A percentile compares a stretch with the other conserved stretches of the same genome.
phyloP scores from a whole-genome alignment of 2,888 invertebrate genomes.

The Pseudoips prasinana region DNA sequence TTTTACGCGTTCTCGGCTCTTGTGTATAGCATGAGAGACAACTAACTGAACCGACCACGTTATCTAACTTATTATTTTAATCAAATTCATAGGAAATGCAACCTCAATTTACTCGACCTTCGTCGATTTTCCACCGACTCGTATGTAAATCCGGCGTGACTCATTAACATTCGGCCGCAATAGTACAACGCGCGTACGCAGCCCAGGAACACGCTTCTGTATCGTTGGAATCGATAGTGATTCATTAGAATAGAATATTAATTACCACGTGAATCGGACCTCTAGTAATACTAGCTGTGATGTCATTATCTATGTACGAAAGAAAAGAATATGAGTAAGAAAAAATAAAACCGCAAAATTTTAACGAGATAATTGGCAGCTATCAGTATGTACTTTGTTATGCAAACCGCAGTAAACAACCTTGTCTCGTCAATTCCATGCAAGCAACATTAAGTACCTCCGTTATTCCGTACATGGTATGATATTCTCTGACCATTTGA shows the following conservation, averaged over 20 bases:
- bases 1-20: too few species aligned
- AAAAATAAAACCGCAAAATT: too few species aligned
- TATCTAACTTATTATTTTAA: too few species aligned
- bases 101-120: slow-evolving; percentile 29
- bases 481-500: slow-evolving; percentile 45
- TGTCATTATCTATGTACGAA: slow-evolving; percentile 4
- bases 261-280: slow-evolving; percentile 19
- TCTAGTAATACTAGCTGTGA: slow-evolving; percentile 12
- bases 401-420: slow-evolving; percentile 16
- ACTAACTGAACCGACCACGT: neutral
- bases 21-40: too few species aligned
- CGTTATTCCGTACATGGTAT: slow-evolving; percentile 33
- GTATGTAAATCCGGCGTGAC: slow-evolving; percentile 59
- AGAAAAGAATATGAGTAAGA: neutral
- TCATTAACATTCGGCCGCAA: slow-evolving; percentile 51
- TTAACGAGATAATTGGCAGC: too few species aligned
- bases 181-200: slow-evolving; percentile 40
- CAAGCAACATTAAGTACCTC: slow-evolving; percentile 32
- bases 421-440: slow-evolving; percentile 23
- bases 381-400: too few species aligned
- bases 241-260: slow-evolving; percentile 30
- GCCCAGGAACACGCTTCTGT: slow-evolving; percentile 27
- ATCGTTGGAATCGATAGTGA: slow-evolving; percentile 30
- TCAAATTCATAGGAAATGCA: slow-evolving; percentile 39
- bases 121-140: slow-evolving; percentile 45